Base-by-base conservation (phyloP, 1,140 invertebrate genomes). In the Aphaenogaster floridana region DNA sequence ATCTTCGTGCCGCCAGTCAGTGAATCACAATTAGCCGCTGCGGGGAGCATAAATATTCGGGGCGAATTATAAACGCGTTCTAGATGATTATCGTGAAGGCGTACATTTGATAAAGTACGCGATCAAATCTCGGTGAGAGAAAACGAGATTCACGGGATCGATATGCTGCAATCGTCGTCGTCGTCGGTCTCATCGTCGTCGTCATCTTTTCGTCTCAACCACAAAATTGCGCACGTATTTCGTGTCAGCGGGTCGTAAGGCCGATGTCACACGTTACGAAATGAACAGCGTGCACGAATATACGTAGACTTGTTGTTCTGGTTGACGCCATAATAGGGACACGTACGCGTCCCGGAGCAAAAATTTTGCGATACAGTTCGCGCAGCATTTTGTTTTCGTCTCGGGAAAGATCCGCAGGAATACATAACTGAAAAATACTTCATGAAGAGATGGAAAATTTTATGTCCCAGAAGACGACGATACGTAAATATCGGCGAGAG, bases 221-320 rank as follows among this genome's bases (percentile, higher is more conserved):
- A 72, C 72, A 39, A 86, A 89, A 89, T 86, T 86, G 87, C 88
- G 57, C 85, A 52, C 87, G 88, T 89, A 78, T 88, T 78, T 89
- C 88, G 88, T 90, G 88, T 88, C 88, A 78, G 63, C 89, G 89
- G 88, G 52, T 90, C 89, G 85, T 89, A 89, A 90, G 64, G 59
- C 61, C 54, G 86, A 59, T 85, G 83, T 89, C 88, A 86, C 88
- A 72, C 88, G 66, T 89, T 59, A 57, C 48, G 64, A 71, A 89
- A 89, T 72, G 78, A 89, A 80, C 88, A 84, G 17, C 57, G 21
- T 15, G 36, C 88, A 88, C 86, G 86, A 83, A 85, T 64, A n/a
- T 64, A 42, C 48, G 48, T 42, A 57, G 17, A 45, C 39, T 48
- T 61, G 39, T n/a, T n/a, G 42, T 48, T 34, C 52, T n/a, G n/a